Evolutionary conservation across 2,797 vertebrate species (phyloP).

Genomic region (Hydrolagus colliei): DNA sequence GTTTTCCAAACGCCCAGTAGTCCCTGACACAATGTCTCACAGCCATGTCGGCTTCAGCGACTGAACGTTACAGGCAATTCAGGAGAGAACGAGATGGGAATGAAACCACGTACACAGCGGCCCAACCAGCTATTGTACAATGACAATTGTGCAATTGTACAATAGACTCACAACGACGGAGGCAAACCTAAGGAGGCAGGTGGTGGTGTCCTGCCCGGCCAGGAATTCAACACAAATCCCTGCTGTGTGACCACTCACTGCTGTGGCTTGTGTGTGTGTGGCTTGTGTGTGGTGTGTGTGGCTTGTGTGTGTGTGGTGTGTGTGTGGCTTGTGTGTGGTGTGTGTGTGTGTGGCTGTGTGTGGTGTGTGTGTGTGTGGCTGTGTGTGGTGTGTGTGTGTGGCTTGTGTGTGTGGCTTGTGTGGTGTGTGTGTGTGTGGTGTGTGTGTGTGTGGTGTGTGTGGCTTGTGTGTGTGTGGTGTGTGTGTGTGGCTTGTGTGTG

Average conservation of each 20-base stretch:
- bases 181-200: not conserved
- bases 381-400: too few relatives aligned
- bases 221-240: not conserved
- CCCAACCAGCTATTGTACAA: not conserved
- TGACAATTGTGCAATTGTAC: not conserved
- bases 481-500: too few relatives aligned
- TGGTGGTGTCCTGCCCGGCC: not conserved
- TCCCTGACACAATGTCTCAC: not conserved
- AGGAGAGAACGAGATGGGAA: not conserved
- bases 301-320: too few relatives aligned
- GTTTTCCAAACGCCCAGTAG: not conserved
- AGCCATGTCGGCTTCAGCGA: not conserved
- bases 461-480: too few relatives aligned
- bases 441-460: too few relatives aligned
- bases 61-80: not conserved
- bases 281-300: too few relatives aligned
- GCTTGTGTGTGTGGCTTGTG: too few relatives aligned
- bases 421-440: too few relatives aligned
- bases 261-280: conserved; percentile 33
- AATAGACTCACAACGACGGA: not conserved
- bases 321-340: too few relatives aligned
- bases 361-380: too few relatives aligned
- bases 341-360: too few relatives aligned
- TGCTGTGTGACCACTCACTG: conserved; percentile 39
- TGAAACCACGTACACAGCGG: not conserved